Evolutionary conservation across 2,113 vertebrate genomes (phyloP), one percentile per base, ranked within the genome.

Genomic region (Lucifuga dentata): DNA sequence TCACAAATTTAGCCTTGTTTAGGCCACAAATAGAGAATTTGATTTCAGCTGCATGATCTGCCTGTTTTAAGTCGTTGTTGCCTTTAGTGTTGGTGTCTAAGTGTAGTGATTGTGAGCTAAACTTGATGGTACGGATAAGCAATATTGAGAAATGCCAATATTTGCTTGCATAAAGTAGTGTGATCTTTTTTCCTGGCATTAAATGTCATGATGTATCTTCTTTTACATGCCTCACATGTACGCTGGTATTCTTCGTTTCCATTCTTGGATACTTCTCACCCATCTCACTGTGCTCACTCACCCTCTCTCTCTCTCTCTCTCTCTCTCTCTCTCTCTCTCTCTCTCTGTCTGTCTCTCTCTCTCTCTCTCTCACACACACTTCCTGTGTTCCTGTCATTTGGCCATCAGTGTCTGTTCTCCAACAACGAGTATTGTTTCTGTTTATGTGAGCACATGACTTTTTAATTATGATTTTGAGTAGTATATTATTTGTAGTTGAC

Each of bases 211-310:
- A 89, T 88, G 85, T 91, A 86, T 91, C 89, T 90, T 89, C 86
- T 89, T 89, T 91, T 87, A 91, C 89, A 90, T 88, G 90, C 89
- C 85, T 90, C 89, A 89, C 89, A 82, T 90, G 88, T 89, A 82
- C 69, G 84, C 90, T 89, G 86, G 89, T 91, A 91, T 83, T 89
- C 89, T 86, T 86, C 84, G 84, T 90, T 89, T 75, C 89, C 90
- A 91, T 90, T 88, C 73, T 69, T 83, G 86, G 79, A 90, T 88
- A 76, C 85, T 68, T 87, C 73, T 80, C 84, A 81, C 82, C 68
- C 88, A 84, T 89, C 63, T 81, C 85, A 83, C 76, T 65, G 84
- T 89, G 63, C 45, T 72, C 52, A 64, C 33, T 59, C 39, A 32
- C 41, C 7, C 26, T 29, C 26, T 29, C 26, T 29, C 26, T 81